Conservation (phyloP, 2,113 vertebrate genomes). For the Epinephelus cyanopodus region DNA sequence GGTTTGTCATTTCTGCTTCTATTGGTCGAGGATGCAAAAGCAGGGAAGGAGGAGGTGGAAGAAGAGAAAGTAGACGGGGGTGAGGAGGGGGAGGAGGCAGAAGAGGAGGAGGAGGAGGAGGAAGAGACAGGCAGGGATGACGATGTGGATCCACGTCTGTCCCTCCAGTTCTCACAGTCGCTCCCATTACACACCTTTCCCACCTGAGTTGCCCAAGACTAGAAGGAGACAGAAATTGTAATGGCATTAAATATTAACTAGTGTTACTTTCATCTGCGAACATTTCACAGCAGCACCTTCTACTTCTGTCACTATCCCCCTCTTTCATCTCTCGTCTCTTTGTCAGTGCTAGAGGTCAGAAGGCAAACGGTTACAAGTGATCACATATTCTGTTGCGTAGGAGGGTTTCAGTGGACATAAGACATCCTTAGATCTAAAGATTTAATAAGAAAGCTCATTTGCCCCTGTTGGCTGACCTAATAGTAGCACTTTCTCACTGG, state of each 20-base stretch:
- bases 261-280: slow-evolving; percentile 23
- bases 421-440: slow-evolving; percentile 3
- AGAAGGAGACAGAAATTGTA: slow-evolving; percentile 27
- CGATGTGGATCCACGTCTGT: slow-evolving; percentile 79
- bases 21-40: slow-evolving; percentile 60
- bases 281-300: slow-evolving; percentile 14
- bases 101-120: slow-evolving; percentile 62
- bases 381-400: slow-evolving; percentile 13
- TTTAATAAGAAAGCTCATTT: slow-evolving; percentile 28
- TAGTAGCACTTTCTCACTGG: not conserved
- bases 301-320: slow-evolving; percentile 8
- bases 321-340: slow-evolving; percentile 17
- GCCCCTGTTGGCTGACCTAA: not conserved
- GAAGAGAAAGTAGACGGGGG: slow-evolving; percentile 65
- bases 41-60: slow-evolving; percentile 72
- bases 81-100: slow-evolving; percentile 75
- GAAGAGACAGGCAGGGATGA: slow-evolving; percentile 57
- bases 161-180: slow-evolving; percentile 86
- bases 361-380: slow-evolving; percentile 18
- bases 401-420: slow-evolving; percentile 2
- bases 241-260: slow-evolving; percentile 10
- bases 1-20: slow-evolving; percentile 65
- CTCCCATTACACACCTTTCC: slow-evolving; percentile 78
- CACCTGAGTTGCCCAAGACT: slow-evolving; percentile 73
- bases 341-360: slow-evolving; percentile 16